These are phyloP conservation scores for Apaloderma vittatum DNA, from an alignment of 2,113 vertebrate species.

Conservation along the genomic window DNA sequence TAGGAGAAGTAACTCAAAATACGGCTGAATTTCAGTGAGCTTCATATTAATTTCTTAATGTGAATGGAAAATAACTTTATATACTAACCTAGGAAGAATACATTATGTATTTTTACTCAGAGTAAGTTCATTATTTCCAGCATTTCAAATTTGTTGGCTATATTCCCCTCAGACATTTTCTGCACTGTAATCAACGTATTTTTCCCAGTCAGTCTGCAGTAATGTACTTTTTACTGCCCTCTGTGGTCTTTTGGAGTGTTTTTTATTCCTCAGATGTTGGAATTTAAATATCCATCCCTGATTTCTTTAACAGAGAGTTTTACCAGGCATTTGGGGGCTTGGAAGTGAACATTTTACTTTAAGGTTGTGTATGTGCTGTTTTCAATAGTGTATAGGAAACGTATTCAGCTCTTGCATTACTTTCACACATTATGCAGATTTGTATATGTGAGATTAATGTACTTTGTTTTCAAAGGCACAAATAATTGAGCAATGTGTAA, in stretches of 20 bases:
- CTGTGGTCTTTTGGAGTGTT: background rate
- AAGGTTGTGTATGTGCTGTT: background rate
- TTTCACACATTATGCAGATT: background rate
- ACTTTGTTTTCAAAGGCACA: slow-evolving; percentile 12
- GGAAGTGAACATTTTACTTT: background rate
- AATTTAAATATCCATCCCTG: background rate
- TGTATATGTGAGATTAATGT: background rate
- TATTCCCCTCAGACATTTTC: background rate
- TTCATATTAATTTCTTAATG: background rate
- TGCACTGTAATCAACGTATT: background rate
- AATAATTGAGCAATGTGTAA: background rate
- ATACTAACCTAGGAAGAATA: background rate
- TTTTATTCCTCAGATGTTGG: background rate
- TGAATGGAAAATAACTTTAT: background rate
- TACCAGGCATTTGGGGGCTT: background rate
- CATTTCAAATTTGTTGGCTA: background rate
- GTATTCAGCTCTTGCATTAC: background rate
- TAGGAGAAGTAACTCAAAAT: background rate
- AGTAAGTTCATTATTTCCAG: background rate
- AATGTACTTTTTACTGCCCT: background rate
- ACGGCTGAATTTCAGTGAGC: background rate
- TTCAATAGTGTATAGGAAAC: background rate
- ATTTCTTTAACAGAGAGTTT: background rate
- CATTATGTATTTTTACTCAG: background rate
- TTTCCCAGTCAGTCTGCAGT: background rate